A percentile compares a stretch with the other conserved stretches of the same genome.
phyloP scores from a whole-genome alignment of 2,888 invertebrate genomes.

The Morinoia aosen region DNA sequence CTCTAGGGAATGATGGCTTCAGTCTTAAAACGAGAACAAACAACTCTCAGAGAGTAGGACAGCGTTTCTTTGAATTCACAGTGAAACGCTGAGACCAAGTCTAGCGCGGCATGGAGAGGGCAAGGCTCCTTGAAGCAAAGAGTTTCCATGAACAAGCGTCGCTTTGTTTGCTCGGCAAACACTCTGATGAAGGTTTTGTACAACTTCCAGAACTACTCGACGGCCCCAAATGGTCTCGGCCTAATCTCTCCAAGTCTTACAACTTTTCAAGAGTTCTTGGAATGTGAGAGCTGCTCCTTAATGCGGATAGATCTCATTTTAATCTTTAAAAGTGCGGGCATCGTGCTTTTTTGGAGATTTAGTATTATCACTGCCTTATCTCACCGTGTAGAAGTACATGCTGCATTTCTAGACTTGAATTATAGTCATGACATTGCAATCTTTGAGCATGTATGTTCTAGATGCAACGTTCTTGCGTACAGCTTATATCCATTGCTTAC shows the following conservation, averaged over 20 bases:
- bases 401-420: too few relatives aligned
- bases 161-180: conserved; percentile 16
- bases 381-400: too few relatives aligned
- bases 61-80: not conserved
- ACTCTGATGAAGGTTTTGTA: conserved; percentile 14
- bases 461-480: too few relatives aligned
- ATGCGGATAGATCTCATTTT: not conserved
- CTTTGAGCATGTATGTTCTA: too few relatives aligned
- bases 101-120: not conserved
- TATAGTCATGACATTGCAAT: too few relatives aligned
- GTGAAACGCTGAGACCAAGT: not conserved
- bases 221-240: not conserved
- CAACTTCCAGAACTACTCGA: conserved; percentile 7
- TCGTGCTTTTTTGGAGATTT: not conserved
- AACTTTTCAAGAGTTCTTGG: not conserved
- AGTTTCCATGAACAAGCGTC: not conserved
- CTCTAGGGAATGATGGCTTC: not conserved
- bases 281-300: not conserved
- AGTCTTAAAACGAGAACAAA: not conserved
- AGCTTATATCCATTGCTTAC: too few relatives aligned
- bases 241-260: not conserved
- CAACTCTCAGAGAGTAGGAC: not conserved
- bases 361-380: too few relatives aligned
- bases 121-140: not conserved
- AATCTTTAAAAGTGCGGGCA: not conserved